A percentile compares a stretch with the other conserved stretches of the same genome.
These are phyloP conservation scores for Cylas formicarius DNA, from an alignment of 1,140 invertebrate genomes.

Conservation along the genomic window DNA sequence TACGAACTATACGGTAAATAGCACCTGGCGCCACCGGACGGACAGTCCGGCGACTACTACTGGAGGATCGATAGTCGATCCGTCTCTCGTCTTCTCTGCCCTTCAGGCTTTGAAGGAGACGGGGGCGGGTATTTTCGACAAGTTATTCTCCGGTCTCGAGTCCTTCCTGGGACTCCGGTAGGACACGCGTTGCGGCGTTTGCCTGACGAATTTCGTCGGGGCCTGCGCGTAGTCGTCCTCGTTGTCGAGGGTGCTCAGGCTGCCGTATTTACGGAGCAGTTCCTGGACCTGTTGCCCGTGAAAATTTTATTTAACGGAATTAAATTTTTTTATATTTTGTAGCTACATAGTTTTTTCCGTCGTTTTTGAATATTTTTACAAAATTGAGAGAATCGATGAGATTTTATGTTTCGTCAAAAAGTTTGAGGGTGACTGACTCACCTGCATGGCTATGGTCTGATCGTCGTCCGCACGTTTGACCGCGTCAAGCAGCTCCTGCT, in stretches of 20 bases:
- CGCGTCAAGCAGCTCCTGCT: conserved; percentile 64
- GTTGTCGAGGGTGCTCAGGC: conserved; percentile 50
- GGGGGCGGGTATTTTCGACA: conserved; percentile 52
- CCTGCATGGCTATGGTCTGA: conserved; percentile 19
- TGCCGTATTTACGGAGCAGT: conserved; percentile 56
- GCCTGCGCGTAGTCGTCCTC: conserved; percentile 25
- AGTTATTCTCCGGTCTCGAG: conserved; percentile 42
- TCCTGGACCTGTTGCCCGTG: conserved; percentile 60
- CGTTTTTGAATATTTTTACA: too few relatives aligned
- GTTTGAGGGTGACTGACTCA: too few relatives aligned
- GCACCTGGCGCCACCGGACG: too few relatives aligned
- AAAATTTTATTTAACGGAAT: too few relatives aligned
- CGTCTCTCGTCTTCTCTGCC: background rate
- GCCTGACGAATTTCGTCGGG: conserved; percentile 22
- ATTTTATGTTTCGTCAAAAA: too few relatives aligned
- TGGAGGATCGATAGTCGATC: too few relatives aligned
- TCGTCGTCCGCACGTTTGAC: conserved; percentile 57
- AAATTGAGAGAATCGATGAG: too few relatives aligned
- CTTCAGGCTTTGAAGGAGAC: conserved; percentile 14
- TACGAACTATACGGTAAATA: too few relatives aligned
- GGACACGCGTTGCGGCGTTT: conserved; percentile 37
- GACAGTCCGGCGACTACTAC: too few relatives aligned
- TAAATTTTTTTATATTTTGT: too few relatives aligned
- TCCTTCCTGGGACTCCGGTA: conserved; percentile 50
- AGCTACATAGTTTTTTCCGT: too few relatives aligned